Conservation (phyloP, 2,888 invertebrate genomes). For the Drosophila demipolita region DNA sequence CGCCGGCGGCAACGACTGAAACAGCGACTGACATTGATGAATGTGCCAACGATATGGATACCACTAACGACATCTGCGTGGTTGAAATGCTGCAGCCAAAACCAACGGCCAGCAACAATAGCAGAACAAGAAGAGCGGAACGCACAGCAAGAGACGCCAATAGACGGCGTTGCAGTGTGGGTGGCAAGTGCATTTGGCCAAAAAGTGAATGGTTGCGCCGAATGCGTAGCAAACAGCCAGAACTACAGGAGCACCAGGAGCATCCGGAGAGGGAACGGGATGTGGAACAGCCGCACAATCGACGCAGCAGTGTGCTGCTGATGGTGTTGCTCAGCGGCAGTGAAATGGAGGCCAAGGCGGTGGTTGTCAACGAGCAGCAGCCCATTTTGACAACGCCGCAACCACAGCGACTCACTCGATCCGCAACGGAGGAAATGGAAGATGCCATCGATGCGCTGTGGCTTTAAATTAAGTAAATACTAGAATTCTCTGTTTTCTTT, state of each 20-base stretch:
- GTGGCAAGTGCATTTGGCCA: conserved; percentile 70
- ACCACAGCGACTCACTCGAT: conserved; percentile 42
- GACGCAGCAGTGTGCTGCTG: conserved; percentile 66
- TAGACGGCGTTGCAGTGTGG: conserved; percentile 64
- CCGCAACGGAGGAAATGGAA: conserved; percentile 58
- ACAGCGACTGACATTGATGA: conserved; percentile 63
- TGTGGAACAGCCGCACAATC: conserved; percentile 13
- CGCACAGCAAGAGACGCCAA: background rate
- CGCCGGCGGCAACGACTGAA: conserved; percentile 43
- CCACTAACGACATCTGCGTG: conserved; percentile 71
- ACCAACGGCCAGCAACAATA: conserved; percentile 37
- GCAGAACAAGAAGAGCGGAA: background rate
- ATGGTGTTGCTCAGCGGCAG: conserved; percentile 70
- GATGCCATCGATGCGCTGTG: conserved; percentile 73
- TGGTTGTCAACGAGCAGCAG: conserved; percentile 68
- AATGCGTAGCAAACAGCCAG: conserved; percentile 55
- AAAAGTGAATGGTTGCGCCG: conserved; percentile 74
- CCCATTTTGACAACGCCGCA: conserved; percentile 30
- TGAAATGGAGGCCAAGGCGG: conserved; percentile 72
- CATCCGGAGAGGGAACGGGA: conserved; percentile 19
- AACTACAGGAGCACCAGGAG: conserved; percentile 14
- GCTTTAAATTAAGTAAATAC: conserved; percentile 46
- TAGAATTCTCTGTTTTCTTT: background rate
- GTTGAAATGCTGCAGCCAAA: conserved; percentile 62
- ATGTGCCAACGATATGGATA: conserved; percentile 54